Evolutionary conservation across 2,888 invertebrate genomes (phyloP), one percentile per base, ranked within the genome.

Genomic region (Cyclophora punctaria): DNA sequence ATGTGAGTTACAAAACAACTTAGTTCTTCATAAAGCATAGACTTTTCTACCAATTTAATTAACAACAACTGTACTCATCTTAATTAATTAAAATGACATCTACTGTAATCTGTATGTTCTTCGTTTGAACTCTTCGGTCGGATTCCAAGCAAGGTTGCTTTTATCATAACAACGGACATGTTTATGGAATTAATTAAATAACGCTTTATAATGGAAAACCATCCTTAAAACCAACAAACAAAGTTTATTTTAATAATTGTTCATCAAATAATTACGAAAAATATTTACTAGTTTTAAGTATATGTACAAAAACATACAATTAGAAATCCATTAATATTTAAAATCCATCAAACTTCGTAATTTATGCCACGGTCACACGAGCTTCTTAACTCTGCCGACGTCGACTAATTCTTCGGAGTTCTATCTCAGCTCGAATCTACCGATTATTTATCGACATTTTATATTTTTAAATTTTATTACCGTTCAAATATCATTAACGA

Each of bases 401-500:
- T 46, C 73, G 80, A 83, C 75, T 82, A 71, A 75, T 52, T 75
- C 69, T 45, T 52, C 58, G 59, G 53, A 63, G 53, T 64, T 49
- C 52, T 45, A 50, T 61, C 66, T 62, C 65, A 74, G 79, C 79
- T 80, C 75, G 70, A 73, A 78, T 81, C 74, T 67, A 75, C 79
- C 78, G 74, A 80, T 83, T 83, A 81, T 82, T 84, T 83, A 84
- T 81, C 62, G 80, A 74, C 74, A 69, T 79, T 82, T 82, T 79
- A 83, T 79, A 83, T 78, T 81, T 75, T 78, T 76, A 70, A 78
- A 81, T 68, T 81, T 81, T 83, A 83, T 80, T 81, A 78, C 78
- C 77, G 78, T 82, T 81, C 81, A 78, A 76, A 80, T 83, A 80
- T 81, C 83, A 82, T 84, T 84, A 85, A 79, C 75, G 76, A 78